Evolutionary conservation across 1,140 invertebrate species (phyloP), one percentile per base, ranked within the genome.

Genomic region (Zophobas morio): DNA sequence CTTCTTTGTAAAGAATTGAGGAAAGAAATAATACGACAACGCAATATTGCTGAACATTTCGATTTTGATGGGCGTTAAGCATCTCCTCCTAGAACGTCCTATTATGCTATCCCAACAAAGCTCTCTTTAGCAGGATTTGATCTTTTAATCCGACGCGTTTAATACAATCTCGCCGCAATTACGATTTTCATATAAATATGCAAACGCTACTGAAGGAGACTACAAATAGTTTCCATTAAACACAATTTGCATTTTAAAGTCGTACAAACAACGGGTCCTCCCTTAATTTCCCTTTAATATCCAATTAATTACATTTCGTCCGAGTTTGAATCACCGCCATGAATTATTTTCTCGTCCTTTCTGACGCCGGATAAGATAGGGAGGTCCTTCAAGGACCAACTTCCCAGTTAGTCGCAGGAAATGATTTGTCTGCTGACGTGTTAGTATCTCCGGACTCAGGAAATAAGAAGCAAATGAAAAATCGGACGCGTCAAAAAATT

Each of bases 141-240:
- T 53, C 71, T 53, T 73, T 73, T 54, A 73, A 73, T 73, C 71
- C 49, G 40, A 54, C 8, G 71, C 54, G 39, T 73, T 73, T 54
- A 73, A 54, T 73, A 73, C 36, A 73, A 73, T 53, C 49, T 42
- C 37, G 70, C 54, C 47, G 34, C 47, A 56, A 54, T 73, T 72
- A 66, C 60, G 39, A 42, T 42, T 42, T 42, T 42, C 37, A 39
- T 66, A 66, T 66, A 66, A 66, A 66, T 66, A 66, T 66, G 60
- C 60, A 66, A 46, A 66, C 49, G 4, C 49, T 46, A 8, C 42
- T 46, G 42, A 60, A n/a, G 35, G n/a, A 6, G 60, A 42, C 39
- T 66, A 51, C 36, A 66, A 66, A 66, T 66, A 66, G 60, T 66
- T 66, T 66, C 60, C 60, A 37, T 66, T 66, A 66, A 66, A 36